Percentiles rank a stretch among this genome's conserved stretches.
Evolutionary conservation across 2,797 vertebrate genomes (phyloP).

Genomic region (Pseudocheirus occidentalis): DNA sequence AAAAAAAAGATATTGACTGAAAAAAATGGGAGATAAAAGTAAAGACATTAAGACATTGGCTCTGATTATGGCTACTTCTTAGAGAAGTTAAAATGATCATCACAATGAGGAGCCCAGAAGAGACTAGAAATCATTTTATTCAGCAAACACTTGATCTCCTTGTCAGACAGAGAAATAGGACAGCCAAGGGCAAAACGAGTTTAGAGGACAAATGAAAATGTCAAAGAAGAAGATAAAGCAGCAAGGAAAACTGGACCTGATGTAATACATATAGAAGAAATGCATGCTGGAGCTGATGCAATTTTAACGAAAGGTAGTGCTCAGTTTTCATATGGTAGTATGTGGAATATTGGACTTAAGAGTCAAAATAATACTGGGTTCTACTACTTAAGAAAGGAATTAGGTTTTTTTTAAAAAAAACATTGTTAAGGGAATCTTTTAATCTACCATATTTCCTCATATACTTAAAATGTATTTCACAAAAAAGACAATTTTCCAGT

Average conservation of each 20-base stretch:
- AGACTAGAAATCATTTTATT: background rate
- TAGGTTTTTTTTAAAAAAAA: background rate
- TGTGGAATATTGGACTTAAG: background rate
- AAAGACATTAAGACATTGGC: background rate
- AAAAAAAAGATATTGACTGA: background rate
- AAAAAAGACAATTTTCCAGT: background rate
- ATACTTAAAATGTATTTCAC: background rate
- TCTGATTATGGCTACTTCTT: background rate
- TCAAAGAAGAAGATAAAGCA: slow-evolving; percentile 7
- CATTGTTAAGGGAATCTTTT: background rate
- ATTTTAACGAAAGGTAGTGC: background rate
- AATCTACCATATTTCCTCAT: background rate
- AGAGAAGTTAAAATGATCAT: background rate
- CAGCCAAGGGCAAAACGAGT: slow-evolving; percentile 2
- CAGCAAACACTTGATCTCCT: background rate
- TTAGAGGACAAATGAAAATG: background rate
- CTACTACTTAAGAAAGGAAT: background rate
- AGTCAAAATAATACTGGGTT: background rate
- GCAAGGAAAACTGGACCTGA: background rate
- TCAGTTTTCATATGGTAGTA: background rate
- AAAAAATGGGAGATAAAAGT: background rate
- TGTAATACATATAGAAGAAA: background rate
- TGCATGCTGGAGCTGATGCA: background rate
- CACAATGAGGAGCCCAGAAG: background rate
- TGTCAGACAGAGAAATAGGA: slow-evolving; percentile 4